Percentiles rank a stretch among this genome's conserved stretches.
phyloP scores from a whole-genome alignment of 2,113 vertebrate species.

The Cnemophilus loriae region DNA sequence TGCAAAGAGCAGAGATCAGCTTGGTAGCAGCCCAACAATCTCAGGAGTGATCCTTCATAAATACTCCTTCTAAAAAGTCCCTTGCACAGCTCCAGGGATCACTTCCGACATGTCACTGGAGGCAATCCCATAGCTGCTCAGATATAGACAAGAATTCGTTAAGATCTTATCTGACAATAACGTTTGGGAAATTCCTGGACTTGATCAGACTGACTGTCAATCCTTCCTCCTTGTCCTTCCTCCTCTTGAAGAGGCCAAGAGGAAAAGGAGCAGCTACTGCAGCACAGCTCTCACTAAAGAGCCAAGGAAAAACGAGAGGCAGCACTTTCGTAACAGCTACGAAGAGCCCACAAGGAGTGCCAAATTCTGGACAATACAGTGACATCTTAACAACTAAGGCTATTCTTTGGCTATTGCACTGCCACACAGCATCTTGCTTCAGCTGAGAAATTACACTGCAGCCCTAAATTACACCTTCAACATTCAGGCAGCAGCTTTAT shows the following conservation, averaged over 20 bases:
- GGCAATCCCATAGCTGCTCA: not conserved
- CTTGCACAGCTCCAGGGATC: not conserved
- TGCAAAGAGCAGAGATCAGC: slow-evolving; percentile 41
- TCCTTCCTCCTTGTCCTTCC: not conserved
- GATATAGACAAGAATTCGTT: not conserved
- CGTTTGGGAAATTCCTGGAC: not conserved
- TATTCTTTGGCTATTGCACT: not conserved
- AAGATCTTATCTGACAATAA: not conserved
- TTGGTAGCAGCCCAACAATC: not conserved
- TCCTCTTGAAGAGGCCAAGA: not conserved
- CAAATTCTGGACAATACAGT: not conserved
- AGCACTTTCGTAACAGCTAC: not conserved
- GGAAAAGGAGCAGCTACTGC: not conserved
- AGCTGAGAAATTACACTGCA: not conserved
- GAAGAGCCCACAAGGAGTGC: not conserved
- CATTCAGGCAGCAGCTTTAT: not conserved
- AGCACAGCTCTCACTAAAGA: not conserved
- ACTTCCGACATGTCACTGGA: not conserved
- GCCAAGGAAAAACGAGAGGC: not conserved
- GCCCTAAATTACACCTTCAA: not conserved
- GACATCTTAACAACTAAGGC: not conserved
- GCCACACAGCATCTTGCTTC: not conserved
- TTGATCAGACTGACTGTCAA: not conserved
- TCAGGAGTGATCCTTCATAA: not conserved
- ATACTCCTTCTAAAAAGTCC: not conserved